phyloP scores from a whole-genome alignment of 2,888 invertebrate species.

The Cantharis rufa region DNA sequence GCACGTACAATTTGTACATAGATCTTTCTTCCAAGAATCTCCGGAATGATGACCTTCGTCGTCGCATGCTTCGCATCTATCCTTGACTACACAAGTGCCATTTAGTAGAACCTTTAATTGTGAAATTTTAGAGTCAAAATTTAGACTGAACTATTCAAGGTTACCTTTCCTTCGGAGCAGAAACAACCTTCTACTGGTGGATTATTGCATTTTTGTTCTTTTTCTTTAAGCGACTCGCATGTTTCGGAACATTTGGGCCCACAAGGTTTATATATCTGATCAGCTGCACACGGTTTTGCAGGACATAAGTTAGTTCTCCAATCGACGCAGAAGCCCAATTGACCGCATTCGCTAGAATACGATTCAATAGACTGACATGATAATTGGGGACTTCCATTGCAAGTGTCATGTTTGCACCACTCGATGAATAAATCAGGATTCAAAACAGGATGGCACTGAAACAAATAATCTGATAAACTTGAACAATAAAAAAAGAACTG shows the following conservation, averaged over 20 bases:
- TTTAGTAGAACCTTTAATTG: conserved; percentile 65
- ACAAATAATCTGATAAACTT: not conserved
- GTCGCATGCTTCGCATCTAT: conserved; percentile 75
- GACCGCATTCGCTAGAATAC: conserved; percentile 74
- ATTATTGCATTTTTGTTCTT: conserved; percentile 39
- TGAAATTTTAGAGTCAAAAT: not conserved
- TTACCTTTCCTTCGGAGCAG: conserved; percentile 75
- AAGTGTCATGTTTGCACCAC: conserved; percentile 72
- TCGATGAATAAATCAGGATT: conserved; percentile 70
- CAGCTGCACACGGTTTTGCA: conserved; percentile 61
- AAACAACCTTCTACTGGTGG: conserved; percentile 77
- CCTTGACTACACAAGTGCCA: conserved; percentile 71
- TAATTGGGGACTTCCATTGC: conserved; percentile 59
- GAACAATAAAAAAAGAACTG: not conserved
- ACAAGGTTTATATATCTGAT: conserved; percentile 60
- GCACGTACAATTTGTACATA: conserved; percentile 77
- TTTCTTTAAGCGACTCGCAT: conserved; percentile 65
- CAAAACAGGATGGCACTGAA: conserved; percentile 73
- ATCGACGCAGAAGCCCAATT: conserved; percentile 71
- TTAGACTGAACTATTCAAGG: not conserved
- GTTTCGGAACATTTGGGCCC: conserved; percentile 67
- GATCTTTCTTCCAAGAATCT: conserved; percentile 70
- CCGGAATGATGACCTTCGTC: conserved; percentile 71
- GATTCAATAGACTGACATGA: conserved; percentile 70
- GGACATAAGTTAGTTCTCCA: conserved; percentile 75